Base-by-base conservation (phyloP, 2,888 invertebrate species). In the Chrysolina americana region DNA sequence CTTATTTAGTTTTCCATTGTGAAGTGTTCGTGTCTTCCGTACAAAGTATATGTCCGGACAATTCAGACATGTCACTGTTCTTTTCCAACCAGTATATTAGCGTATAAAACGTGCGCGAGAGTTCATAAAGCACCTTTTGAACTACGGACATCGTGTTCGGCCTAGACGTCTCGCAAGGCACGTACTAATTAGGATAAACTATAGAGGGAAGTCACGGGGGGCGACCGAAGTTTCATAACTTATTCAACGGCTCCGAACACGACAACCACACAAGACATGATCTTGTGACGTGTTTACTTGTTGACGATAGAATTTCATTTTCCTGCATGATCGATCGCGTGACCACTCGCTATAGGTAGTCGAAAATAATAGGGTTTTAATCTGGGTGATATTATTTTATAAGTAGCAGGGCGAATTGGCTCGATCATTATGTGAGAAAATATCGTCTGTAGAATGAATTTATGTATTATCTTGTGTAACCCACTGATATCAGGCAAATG, bases 281-380 rank as follows among this genome's bases (percentile, higher is more conserved):
- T 66, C 47, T 66, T 48, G 15, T 15, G 47, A 48, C 21, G 59
- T 36, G 36, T 23, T 59, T 36, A 59, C 36, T 66, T 48, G 66
- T 66, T 66, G 66, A 48, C 66, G 66, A 17, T 23, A 50, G 47
- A 66, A 48, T 50, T 47, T 23, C 50, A 28, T 36, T 50, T 53
- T 21, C 28, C 66, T 28, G 23, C 48, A 47, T 23, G 47, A 41
- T 6, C 47, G n/a, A n/a, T 68, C 53, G 68, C 68, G 68, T 68
- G 68, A 68, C 68, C 65, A 65, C 65, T 21, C 6, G 19, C 65
- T 68, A n/a, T 47, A 48, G 10, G 21, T 68, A 41, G 8, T 15
- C 15, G 59, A 59, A 53, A 59, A 59, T 59, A 59, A 15, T 59
- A n/a, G 36, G 36, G 15, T 59, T 59, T 36, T 23, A 11, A 6